phyloP scores from a whole-genome alignment of 2,113 vertebrate genomes.

The Taxidea taxus region DNA sequence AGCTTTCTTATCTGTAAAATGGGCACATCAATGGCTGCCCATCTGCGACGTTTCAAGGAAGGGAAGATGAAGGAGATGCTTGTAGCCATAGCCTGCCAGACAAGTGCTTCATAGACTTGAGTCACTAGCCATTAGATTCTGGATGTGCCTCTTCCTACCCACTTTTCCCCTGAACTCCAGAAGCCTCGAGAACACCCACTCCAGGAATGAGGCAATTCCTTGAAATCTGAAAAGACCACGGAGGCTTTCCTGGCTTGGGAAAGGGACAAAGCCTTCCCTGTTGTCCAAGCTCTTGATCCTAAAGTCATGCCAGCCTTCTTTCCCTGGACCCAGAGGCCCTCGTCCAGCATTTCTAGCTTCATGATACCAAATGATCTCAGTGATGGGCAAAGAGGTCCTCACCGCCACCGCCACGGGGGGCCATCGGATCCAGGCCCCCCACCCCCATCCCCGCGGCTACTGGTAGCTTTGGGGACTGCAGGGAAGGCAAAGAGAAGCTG shows the following conservation, averaged over 20 bases:
- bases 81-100: neutral
- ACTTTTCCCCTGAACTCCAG: too few relatives aligned
- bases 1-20: neutral
- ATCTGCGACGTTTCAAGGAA: accelerated
- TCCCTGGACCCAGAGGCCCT: neutral
- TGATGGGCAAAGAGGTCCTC: neutral
- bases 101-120: accelerated
- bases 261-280: neutral
- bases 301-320: neutral
- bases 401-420: neutral
- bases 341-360: neutral
- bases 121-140: neutral
- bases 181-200: neutral
- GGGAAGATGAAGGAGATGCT: neutral
- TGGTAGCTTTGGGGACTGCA: neutral
- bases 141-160: neutral
- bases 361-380: neutral
- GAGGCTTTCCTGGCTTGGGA: neutral
- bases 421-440: accelerated
- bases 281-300: neutral
- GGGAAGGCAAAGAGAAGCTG: neutral
- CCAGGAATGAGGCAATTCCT: neutral
- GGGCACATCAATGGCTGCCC: neutral
- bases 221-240: neutral
- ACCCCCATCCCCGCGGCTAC: neutral